Base-by-base conservation (phyloP, 1,140 invertebrate genomes). In the Drosophila truncata region DNA sequence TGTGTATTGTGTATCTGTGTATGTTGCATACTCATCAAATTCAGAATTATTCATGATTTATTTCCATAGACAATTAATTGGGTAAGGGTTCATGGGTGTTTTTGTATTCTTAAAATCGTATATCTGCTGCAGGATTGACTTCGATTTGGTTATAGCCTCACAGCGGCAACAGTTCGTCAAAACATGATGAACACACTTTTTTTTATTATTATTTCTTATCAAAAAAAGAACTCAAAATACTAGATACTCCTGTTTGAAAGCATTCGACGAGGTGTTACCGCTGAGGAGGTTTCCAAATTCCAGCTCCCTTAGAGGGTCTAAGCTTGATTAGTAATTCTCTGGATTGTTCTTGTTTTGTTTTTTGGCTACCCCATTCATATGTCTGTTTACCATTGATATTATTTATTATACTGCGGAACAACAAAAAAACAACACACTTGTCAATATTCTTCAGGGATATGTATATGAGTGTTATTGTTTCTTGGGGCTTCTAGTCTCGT, bases 81-180 rank as follows among this genome's bases (percentile, higher is more conserved):
- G 41, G 50, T 47, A 23, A 27, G 59, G 50, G 50, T 75, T 37
- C 57, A 25, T 13, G 39, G 47, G 71, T 10, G 1, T 39, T 37
- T 20, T 60, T 52, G 66, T 64, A 41, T 18, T 35, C 52, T 60
- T 78, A 79, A 71, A 79, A 79, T 79, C 76, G 77, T 79, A 79
- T 79, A 72, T 72, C 52, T 79, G 58, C 31, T 71, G 35, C 50
- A 71, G 52, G 49, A 42, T 13, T 55, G 25, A 58, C 39, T 37
- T 71, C 37, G 49, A 44, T 46, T 25, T 27, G 64, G 13, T 57
- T 39, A 16, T 20, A 46, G 25, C 16, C 67, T 55, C 11, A 58
- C 8, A 70, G 33, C 52, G 66, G 67, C 66, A 49, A 49, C 42
- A 58, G n/a, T 60, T 23, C 52, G 69, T 50, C 52, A 57, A 70